Conservation (phyloP, 2,797 vertebrate genomes). For the Danionella dracula region DNA sequence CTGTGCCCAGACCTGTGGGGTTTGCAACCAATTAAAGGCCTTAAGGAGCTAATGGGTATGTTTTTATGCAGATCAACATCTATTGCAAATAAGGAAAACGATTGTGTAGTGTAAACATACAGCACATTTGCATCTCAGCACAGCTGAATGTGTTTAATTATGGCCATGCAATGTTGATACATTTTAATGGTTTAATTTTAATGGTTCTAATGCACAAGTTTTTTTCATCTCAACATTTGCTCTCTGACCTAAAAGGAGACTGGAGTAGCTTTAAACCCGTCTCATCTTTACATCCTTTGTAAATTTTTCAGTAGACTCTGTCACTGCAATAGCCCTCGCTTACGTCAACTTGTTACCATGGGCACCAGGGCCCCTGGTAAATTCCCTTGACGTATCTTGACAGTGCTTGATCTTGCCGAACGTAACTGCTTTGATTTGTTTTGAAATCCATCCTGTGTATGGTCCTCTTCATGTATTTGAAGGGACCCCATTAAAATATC, state of each 20-base stretch:
- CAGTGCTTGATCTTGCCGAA: slow-evolving; percentile 2
- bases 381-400: neutral
- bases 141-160: too few relatives aligned
- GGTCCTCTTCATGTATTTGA: neutral
- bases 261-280: neutral
- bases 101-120: neutral
- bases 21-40: neutral
- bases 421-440: slow-evolving; percentile 12
- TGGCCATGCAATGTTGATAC: neutral
- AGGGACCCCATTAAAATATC: neutral
- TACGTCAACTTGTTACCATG: slow-evolving; percentile 13
- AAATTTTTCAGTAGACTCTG: slow-evolving; percentile 36
- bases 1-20: neutral
- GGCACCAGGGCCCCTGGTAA: slow-evolving; percentile 9
- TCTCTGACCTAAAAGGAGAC: too few relatives aligned
- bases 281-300: slow-evolving; percentile 1
- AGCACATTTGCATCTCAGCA: neutral
- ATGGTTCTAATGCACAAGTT: too few relatives aligned
- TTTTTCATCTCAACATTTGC: too few relatives aligned
- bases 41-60: neutral
- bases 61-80: slow-evolving; percentile 6
- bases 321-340: slow-evolving; percentile 7
- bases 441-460: neutral
- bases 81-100: neutral
- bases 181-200: neutral